Conservation (phyloP, 2,888 invertebrate species). For the Phyto melanocephala region DNA sequence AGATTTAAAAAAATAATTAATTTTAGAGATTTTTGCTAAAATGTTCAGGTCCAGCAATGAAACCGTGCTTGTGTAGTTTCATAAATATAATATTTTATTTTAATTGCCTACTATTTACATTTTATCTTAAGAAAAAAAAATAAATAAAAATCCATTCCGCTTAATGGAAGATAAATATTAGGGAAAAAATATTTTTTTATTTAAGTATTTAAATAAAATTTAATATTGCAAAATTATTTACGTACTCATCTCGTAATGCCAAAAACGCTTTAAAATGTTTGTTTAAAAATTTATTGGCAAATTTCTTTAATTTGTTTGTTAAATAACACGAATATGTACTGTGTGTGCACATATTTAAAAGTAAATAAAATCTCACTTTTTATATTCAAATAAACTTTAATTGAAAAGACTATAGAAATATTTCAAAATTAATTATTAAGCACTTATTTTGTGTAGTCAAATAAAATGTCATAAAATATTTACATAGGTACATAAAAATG, state of each 20-base stretch:
- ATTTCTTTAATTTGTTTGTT: constrained; percentile 7
- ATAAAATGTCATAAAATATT: background rate
- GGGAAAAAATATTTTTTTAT: too few relatives aligned
- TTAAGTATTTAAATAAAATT: too few relatives aligned
- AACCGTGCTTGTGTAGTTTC: too few relatives aligned
- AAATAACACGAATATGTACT: too few relatives aligned
- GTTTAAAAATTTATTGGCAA: constrained; percentile 7
- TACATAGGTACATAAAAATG: background rate
- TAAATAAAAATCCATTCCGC: too few relatives aligned
- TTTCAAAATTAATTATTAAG: background rate
- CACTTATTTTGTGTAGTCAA: constrained; percentile 11
- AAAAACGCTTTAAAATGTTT: background rate
- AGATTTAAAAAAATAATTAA: too few relatives aligned
- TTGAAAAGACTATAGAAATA: background rate
- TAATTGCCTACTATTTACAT: too few relatives aligned
- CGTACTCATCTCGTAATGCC: background rate
- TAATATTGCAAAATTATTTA: background rate
- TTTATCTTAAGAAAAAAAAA: too few relatives aligned
- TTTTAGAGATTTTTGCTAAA: too few relatives aligned
- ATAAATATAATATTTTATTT: too few relatives aligned
- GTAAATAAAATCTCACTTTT: background rate
- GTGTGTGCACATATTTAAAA: background rate
- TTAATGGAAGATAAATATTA: too few relatives aligned
- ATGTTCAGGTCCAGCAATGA: too few relatives aligned
- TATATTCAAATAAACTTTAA: background rate